A percentile compares a stretch with the other conserved stretches of the same genome.
These are phyloP conservation scores for Prietella phreatophila DNA, from an alignment of 2,113 vertebrate genomes.

Conservation along the genomic window DNA sequence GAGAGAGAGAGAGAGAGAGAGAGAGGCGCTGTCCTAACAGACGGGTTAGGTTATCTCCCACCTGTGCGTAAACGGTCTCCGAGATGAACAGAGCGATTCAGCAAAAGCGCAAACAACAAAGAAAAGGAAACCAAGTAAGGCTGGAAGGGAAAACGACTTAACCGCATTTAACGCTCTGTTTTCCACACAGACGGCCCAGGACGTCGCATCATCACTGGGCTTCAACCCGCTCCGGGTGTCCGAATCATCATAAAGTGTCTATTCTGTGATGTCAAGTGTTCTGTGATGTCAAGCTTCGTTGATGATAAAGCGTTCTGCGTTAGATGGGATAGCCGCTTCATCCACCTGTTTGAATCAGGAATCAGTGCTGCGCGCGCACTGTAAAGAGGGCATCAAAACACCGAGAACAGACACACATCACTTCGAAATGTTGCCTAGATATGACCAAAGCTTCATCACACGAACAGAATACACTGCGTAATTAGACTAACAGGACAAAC, in stretches of 20 bases:
- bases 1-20: conserved; percentile 64
- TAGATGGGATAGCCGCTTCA: conserved; percentile 58
- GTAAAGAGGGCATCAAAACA: background rate
- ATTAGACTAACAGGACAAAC: background rate
- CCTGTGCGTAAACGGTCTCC: conserved; percentile 74
- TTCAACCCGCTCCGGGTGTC: background rate
- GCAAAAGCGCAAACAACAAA: conserved; percentile 65
- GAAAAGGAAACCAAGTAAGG: conserved; percentile 37
- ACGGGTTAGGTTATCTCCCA: conserved; percentile 71
- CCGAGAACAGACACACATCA: background rate
- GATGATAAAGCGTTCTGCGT: conserved; percentile 53
- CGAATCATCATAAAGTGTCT: background rate
- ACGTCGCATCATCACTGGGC: conserved; percentile 23
- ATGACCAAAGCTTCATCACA: background rate
- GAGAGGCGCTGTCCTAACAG: conserved; percentile 74
- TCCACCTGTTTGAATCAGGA: conserved; percentile 81
- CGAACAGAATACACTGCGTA: background rate
- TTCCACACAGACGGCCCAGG: conserved; percentile 24
- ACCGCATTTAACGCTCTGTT: conserved; percentile 34
- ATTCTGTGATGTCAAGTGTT: background rate
- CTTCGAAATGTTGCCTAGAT: background rate
- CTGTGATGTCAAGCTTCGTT: background rate
- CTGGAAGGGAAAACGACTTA: background rate
- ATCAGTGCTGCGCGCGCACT: conserved; percentile 62
- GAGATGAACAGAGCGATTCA: conserved; percentile 43